A percentile compares a stretch with the other conserved stretches of the same genome.
Evolutionary conservation across 2,888 invertebrate species (phyloP).

Genomic region (Neocrepidodera transversa): DNA sequence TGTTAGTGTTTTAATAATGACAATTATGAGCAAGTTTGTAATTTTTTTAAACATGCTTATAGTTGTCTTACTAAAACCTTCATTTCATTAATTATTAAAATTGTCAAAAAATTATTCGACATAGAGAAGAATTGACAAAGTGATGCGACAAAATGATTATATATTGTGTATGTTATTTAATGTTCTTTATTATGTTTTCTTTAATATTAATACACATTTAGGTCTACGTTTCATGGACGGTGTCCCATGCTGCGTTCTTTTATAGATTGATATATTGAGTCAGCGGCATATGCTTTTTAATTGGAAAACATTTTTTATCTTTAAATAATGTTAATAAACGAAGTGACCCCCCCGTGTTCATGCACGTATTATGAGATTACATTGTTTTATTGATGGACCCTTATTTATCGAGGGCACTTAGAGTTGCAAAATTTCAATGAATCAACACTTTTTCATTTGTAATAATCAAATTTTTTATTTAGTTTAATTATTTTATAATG

Average conservation of each 20-base stretch:
- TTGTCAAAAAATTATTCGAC: too few species aligned
- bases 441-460: conserved; percentile 54
- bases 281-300: conserved; percentile 60
- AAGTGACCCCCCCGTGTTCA: conserved; percentile 53
- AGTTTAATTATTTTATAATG: too few species aligned
- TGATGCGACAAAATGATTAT: conserved; percentile 26
- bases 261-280: conserved; percentile 61
- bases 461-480: conserved; percentile 33
- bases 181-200: conserved; percentile 54
- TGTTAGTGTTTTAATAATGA: not conserved
- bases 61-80: conserved; percentile 8
- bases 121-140: too few species aligned
- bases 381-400: conserved; percentile 48
- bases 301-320: conserved; percentile 62
- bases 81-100: too few species aligned
- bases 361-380: conserved; percentile 52
- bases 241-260: conserved; percentile 57
- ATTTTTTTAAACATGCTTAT: conserved; percentile 1
- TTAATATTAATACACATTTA: conserved; percentile 56
- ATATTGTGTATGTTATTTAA: conserved; percentile 44
- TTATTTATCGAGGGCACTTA: not conserved
- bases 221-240: conserved; percentile 51
- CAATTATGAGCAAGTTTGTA: conserved; percentile 5
- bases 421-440: not conserved
- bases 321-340: conserved; percentile 60